These are phyloP conservation scores for Pachydiplax longipennis DNA, from an alignment of 2,888 invertebrate genomes.

Conservation along the genomic window DNA sequence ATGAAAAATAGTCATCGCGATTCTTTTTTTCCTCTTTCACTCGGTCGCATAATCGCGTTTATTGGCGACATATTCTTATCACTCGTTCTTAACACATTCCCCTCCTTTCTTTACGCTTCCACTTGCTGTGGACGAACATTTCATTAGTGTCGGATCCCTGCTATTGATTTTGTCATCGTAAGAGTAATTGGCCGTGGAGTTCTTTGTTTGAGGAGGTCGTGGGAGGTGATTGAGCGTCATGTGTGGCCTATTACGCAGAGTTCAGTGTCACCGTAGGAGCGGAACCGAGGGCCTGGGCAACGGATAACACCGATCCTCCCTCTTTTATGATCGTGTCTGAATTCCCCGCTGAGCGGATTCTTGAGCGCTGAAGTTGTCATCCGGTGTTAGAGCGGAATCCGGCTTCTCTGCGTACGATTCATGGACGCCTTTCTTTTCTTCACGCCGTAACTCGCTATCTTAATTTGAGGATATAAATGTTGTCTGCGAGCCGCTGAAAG, in stretches of 20 bases:
- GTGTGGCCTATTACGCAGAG: constrained; percentile 8
- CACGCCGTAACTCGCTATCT: not conserved
- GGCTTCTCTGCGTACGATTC: not conserved
- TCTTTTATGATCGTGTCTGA: not conserved
- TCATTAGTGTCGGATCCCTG: constrained; percentile 29
- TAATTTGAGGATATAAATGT: no score
- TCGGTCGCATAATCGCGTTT: not conserved
- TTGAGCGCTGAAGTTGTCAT: not conserved
- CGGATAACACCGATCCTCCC: not conserved
- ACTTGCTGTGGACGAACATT: not conserved
- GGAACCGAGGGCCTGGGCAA: not conserved
- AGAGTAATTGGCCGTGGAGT: not conserved
- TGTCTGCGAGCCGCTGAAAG: no score
- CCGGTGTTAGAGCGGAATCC: not conserved
- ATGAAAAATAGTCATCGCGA: no score
- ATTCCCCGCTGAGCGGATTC: not conserved
- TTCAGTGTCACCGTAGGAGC: not conserved
- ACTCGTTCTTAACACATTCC: not conserved
- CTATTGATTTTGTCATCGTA: constrained; percentile 30
- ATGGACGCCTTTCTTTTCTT: not conserved
- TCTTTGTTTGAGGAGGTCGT: not conserved
- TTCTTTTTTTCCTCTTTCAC: no score
- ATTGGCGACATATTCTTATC: not conserved
- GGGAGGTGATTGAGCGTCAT: not conserved
- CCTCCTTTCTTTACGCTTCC: not conserved